Percentiles rank a stretch among this genome's conserved stretches.
These are phyloP conservation scores for Musca vetustissima DNA, from an alignment of 1,140 invertebrate genomes.

Conservation along the genomic window DNA sequence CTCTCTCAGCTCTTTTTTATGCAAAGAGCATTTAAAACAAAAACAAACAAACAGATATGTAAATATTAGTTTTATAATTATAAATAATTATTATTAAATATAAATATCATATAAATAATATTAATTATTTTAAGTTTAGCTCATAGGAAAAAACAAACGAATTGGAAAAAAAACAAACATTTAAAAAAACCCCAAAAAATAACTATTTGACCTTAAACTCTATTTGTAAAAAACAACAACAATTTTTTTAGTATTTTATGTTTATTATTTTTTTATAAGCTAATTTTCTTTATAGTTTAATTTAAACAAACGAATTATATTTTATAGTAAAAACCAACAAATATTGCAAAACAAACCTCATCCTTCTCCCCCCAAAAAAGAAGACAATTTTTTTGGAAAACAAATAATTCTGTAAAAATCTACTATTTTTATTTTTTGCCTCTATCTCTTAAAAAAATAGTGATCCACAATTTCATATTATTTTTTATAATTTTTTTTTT, in stretches of 20 bases:
- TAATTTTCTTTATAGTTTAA: constrained; percentile 37
- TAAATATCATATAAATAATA: too few species aligned
- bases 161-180: not conserved
- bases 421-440: not conserved
- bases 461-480: constrained; percentile 1
- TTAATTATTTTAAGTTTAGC: too few species aligned
- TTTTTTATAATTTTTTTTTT: constrained; percentile 13
- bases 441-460: not conserved
- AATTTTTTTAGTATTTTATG: constrained; percentile 34
- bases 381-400: constrained; percentile 7
- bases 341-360: constrained; percentile 36
- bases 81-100: not conserved
- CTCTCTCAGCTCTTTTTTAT: constrained; percentile 14
- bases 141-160: not conserved
- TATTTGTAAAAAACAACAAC: constrained; percentile 34
- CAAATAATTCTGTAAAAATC: not conserved
- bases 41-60: too few species aligned
- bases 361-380: too few species aligned
- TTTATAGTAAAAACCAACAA: constrained; percentile 28
- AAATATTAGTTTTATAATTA: constrained; percentile 15
- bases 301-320: constrained; percentile 14
- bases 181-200: constrained; percentile 4
- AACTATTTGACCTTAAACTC: constrained; percentile 34
- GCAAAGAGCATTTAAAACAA: constrained; percentile 8
- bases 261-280: constrained; percentile 33